phyloP scores from a whole-genome alignment of 2,113 vertebrate species.

The Planiliza haematocheilus region DNA sequence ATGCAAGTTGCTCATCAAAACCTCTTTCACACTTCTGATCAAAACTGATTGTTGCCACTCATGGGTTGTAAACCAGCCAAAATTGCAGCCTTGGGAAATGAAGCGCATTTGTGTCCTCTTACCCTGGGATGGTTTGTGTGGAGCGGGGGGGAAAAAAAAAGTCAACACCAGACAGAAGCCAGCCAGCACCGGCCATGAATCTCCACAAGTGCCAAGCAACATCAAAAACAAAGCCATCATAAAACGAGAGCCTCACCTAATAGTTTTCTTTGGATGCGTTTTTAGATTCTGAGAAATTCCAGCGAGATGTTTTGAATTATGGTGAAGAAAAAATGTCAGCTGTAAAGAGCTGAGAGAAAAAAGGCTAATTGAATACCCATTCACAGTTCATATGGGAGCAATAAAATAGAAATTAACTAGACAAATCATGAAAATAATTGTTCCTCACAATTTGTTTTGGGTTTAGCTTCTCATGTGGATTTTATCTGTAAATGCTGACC shows the following conservation, averaged over 20 bases:
- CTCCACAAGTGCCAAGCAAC: conserved; percentile 29
- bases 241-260: conserved; percentile 50
- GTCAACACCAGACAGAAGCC: conserved; percentile 48
- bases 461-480: not conserved
- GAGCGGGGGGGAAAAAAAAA: conserved; percentile 11
- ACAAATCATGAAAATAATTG: conserved; percentile 26
- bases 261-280: conserved; percentile 42
- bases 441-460: conserved; percentile 32
- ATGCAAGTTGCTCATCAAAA: conserved; percentile 59
- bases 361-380: conserved; percentile 9
- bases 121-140: conserved; percentile 10
- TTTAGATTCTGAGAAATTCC: conserved; percentile 36
- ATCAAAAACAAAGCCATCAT: conserved; percentile 46
- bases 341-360: conserved; percentile 33
- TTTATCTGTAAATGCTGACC: not conserved
- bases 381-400: conserved; percentile 30
- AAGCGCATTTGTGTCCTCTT: conserved; percentile 60
- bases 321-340: conserved; percentile 36
- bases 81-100: conserved; percentile 47
- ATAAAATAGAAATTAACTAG: conserved; percentile 24
- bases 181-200: conserved; percentile 27
- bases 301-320: conserved; percentile 59
- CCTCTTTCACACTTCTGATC: conserved; percentile 57
- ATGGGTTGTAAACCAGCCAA: conserved; percentile 38
- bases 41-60: conserved; percentile 63